phyloP scores from a whole-genome alignment of 1,140 invertebrate species.

The Nephila pilipes region DNA sequence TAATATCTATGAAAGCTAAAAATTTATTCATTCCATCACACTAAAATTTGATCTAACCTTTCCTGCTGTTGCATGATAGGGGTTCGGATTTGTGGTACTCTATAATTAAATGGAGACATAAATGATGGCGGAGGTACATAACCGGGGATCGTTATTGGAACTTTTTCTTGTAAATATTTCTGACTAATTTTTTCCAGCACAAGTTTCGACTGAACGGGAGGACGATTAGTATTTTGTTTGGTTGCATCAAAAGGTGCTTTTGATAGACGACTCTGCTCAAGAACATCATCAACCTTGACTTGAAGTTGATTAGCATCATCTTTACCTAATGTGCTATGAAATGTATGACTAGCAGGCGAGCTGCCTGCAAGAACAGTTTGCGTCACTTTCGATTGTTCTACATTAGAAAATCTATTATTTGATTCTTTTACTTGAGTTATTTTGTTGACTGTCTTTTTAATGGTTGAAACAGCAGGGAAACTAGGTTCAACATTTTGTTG shows the following conservation, averaged over 20 bases:
- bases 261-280: not conserved
- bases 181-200: not conserved
- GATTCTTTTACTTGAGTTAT: not conserved
- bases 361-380: not conserved
- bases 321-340: not conserved
- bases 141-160: conserved; percentile 15
- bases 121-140: conserved; percentile 15
- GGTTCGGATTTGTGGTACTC: not conserved
- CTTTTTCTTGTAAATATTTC: conserved; percentile 44
- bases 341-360: not conserved
- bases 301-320: not conserved
- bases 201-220: not conserved
- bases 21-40: not conserved
- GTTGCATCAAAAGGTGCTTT: not conserved
- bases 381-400: not conserved
- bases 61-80: conserved; percentile 54
- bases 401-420: not conserved
- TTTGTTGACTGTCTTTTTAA: not conserved
- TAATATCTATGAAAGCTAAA: not conserved
- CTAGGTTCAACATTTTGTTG: not conserved
- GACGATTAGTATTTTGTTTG: not conserved
- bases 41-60: conserved; percentile 56
- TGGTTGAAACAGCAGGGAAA: not conserved
- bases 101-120: conserved; percentile 58
- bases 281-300: conserved; percentile 21